A percentile compares a stretch with the other conserved stretches of the same genome.
Evolutionary conservation across 2,797 vertebrate species (phyloP).

Genomic region (Channallabes apus): DNA sequence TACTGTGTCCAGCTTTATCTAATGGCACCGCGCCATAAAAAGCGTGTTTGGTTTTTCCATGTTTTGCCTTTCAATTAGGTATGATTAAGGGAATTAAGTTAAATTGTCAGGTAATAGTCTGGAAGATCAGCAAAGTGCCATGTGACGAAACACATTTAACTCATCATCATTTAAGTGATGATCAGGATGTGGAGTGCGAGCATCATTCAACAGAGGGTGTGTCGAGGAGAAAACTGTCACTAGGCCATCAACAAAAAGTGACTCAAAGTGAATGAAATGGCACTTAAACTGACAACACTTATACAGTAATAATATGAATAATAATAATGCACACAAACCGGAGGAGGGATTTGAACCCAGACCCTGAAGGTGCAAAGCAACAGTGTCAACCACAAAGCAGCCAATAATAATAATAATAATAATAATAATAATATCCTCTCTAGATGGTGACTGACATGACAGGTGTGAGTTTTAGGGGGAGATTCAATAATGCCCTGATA

Average conservation of each 20-base stretch:
- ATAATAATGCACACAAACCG: background rate
- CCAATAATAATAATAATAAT: background rate
- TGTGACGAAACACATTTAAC: background rate
- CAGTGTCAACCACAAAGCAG: no score
- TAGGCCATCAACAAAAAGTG: background rate
- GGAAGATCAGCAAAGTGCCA: background rate
- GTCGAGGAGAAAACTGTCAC: background rate
- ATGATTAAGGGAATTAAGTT: background rate
- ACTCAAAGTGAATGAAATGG: slow-evolving; percentile 35
- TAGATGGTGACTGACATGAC: background rate
- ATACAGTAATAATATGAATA: background rate
- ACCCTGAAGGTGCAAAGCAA: no score
- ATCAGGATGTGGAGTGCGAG: background rate
- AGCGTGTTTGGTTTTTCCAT: slow-evolving; percentile 5
- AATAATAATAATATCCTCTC: background rate
- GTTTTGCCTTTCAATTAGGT: background rate
- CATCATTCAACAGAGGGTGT: slow-evolving; percentile 47
- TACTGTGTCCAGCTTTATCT: slow-evolving; percentile 7
- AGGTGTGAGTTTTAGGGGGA: background rate
- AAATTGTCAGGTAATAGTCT: background rate
- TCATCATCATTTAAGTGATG: background rate
- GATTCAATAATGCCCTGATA: background rate
- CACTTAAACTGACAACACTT: slow-evolving; percentile 12
- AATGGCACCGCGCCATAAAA: slow-evolving; percentile 9
- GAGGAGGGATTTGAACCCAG: no score